A percentile compares a stretch with the other conserved stretches of the same genome.
Evolutionary conservation across 2,888 invertebrate genomes (phyloP).

Genomic region (Brassicogethes aeneus): DNA sequence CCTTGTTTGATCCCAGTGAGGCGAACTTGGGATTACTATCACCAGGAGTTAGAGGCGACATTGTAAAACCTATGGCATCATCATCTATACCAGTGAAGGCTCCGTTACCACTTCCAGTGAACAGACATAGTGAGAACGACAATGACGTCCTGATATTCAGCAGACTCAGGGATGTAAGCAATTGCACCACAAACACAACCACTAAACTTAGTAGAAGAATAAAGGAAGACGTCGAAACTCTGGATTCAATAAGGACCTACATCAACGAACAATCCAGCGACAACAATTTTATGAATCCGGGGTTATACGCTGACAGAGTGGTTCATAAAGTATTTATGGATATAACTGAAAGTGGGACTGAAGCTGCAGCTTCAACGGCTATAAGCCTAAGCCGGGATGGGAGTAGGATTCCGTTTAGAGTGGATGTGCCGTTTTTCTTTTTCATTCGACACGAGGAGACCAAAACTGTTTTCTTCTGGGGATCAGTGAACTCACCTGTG

Average conservation of each 20-base stretch:
- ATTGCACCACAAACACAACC: constrained; percentile 20
- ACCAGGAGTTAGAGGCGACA: constrained; percentile 28
- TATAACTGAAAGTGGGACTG: constrained; percentile 60
- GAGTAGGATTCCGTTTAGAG: constrained; percentile 44
- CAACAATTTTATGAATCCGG: constrained; percentile 52
- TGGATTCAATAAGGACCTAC: constrained; percentile 28
- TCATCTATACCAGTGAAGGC: neutral
- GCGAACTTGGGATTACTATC: constrained; percentile 63
- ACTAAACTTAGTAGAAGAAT: constrained; percentile 2
- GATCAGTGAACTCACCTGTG: constrained; percentile 53
- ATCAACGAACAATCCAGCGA: constrained; percentile 31
- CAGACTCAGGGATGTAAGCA: constrained; percentile 18
- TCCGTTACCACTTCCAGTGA: constrained; percentile 5
- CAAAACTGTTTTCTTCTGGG: constrained; percentile 62
- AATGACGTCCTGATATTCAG: constrained; percentile 24
- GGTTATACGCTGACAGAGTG: constrained; percentile 53
- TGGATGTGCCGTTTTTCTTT: constrained; percentile 64
- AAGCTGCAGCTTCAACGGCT: constrained; percentile 59
- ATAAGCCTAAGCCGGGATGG: constrained; percentile 50
- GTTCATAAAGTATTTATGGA: constrained; percentile 58
- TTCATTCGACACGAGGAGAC: constrained; percentile 62
- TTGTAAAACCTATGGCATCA: neutral
- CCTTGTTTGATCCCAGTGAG: constrained; percentile 51
- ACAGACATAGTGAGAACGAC: neutral
- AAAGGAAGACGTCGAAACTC: constrained; percentile 15